Percentiles rank a stretch among this genome's conserved stretches.
Evolutionary conservation across 1,140 invertebrate genomes (phyloP).

Genomic region (Ridgeia piscesae): DNA sequence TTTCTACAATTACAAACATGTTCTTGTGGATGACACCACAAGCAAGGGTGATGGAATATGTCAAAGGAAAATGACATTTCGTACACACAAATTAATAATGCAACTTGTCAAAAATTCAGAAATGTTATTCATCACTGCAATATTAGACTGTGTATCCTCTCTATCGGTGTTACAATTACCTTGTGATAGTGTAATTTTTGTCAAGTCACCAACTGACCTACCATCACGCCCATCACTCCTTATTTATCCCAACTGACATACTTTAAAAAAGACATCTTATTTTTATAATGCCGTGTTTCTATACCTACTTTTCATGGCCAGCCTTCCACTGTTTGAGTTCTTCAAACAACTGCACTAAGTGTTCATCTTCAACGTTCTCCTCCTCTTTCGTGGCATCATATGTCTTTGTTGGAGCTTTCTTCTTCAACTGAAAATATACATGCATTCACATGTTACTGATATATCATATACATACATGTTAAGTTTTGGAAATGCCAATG

Average conservation of each 20-base stretch:
- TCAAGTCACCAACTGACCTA: no score
- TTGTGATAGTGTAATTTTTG: no score
- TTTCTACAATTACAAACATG: no score
- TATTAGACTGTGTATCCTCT: background rate
- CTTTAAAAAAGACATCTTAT: no score
- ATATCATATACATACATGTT: no score
- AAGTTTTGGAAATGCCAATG: no score
- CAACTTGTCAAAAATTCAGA: background rate
- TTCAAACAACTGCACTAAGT: conserved; percentile 39
- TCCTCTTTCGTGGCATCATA: conserved; percentile 35
- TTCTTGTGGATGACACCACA: no score
- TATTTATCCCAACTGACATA: no score
- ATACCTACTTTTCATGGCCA: conserved; percentile 48
- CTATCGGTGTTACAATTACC: background rate
- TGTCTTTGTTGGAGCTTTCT: conserved; percentile 36
- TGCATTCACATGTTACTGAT: conserved; percentile 12
- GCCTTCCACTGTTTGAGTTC: conserved; percentile 51
- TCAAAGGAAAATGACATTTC: background rate
- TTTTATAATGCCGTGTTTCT: background rate
- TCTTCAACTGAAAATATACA: conserved; percentile 33
- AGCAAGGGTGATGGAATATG: no score
- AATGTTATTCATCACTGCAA: background rate
- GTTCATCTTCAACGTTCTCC: conserved; percentile 23
- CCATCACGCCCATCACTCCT: no score
- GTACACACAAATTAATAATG: background rate